Evolutionary conservation across 92 coral and sea anemone genomes (phyloP).

Genomic region (Parazoanthus atlanticus): DNA sequence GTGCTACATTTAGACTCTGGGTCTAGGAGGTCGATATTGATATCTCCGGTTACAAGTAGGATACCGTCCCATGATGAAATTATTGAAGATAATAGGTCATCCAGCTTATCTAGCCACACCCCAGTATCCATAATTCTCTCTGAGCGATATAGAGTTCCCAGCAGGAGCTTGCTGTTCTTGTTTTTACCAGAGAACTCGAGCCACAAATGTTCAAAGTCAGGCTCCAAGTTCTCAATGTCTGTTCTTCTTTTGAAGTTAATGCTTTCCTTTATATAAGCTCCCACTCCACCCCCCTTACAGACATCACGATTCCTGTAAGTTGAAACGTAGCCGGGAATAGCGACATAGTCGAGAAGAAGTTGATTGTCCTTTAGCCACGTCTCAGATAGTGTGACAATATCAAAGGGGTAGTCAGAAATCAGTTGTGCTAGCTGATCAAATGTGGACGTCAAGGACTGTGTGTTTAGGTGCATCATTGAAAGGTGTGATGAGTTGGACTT

Average conservation of each 20-base stretch:
- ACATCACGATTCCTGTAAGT: slow-evolving; percentile 39
- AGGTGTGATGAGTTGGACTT: too few species aligned
- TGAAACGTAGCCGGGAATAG: slow-evolving; percentile 48
- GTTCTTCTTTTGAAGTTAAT: slow-evolving; percentile 49
- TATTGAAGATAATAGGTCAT: neutral
- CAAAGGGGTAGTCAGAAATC: slow-evolving; percentile 46
- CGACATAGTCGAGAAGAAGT: slow-evolving; percentile 39
- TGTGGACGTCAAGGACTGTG: slow-evolving; percentile 14
- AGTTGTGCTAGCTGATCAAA: slow-evolving; percentile 42
- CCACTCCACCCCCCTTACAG: slow-evolving; percentile 51
- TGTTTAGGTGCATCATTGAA: too few species aligned
- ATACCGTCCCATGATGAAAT: slow-evolving; percentile 36
- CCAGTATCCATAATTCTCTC: too few species aligned
- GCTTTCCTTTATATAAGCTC: slow-evolving; percentile 45
- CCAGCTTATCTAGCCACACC: too few species aligned
- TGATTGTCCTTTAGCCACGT: slow-evolving; percentile 62
- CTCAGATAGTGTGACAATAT: slow-evolving; percentile 46
- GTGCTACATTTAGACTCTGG: neutral
- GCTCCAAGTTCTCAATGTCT: slow-evolving; percentile 50
- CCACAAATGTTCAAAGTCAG: slow-evolving; percentile 55
- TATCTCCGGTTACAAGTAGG: slow-evolving; percentile 27
- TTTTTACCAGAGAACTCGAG: slow-evolving; percentile 56
- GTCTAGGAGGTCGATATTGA: slow-evolving; percentile 22
- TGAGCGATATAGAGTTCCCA: slow-evolving; percentile 18
- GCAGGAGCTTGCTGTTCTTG: slow-evolving; percentile 54